Base-by-base conservation (phyloP, 2,113 vertebrate genomes). In the Zeus faber region DNA sequence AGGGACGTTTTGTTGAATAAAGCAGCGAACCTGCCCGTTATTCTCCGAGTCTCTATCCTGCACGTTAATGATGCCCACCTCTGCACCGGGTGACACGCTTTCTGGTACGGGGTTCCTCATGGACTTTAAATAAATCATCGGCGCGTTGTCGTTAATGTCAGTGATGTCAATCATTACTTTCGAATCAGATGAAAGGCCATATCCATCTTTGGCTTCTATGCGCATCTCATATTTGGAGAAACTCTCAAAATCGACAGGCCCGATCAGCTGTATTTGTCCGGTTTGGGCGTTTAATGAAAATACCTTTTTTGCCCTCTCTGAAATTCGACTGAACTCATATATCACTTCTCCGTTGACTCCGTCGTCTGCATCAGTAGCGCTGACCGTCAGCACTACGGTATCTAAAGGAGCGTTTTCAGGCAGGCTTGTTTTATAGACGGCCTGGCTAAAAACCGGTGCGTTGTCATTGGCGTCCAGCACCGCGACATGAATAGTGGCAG, bases 101-200 rank as follows among this genome's bases (percentile, higher is more conserved):
- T 91, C 89, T 22, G 69, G 54, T 16, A 91, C 10, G 11, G 70
- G 59, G 23, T 60, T 82, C 1, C 72, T 74, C 13, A 91, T 39
- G 0, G 89, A 91, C 6, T 88, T 89, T 7, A 91, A 9, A 13
- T 49, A 67, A 2, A 92, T 39, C 3, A 85, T 70, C 7, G 91
- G 91, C 0, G 68, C 69, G 47, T 91, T 91, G 25, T 91, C 91
- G 61, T 91, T 92, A 0, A 85, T 45, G 51, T 92, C 89, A 25
- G 71, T 43, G 1, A 89, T 44, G 52, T 92, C 88, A 35, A 89
- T 62, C 7, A 90, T 17, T 6, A 91, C 65, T 55, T 84, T 89
- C 1, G 80, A 74, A 61, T 83, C 75, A 2, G 87, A 86, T 0
- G 72, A 44, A 1, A 88, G 59, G 1, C 79, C 83, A 8, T 74